Evolutionary conservation across 1,140 invertebrate species (phyloP).

Genomic region (Gonioctena quinquepunctata): DNA sequence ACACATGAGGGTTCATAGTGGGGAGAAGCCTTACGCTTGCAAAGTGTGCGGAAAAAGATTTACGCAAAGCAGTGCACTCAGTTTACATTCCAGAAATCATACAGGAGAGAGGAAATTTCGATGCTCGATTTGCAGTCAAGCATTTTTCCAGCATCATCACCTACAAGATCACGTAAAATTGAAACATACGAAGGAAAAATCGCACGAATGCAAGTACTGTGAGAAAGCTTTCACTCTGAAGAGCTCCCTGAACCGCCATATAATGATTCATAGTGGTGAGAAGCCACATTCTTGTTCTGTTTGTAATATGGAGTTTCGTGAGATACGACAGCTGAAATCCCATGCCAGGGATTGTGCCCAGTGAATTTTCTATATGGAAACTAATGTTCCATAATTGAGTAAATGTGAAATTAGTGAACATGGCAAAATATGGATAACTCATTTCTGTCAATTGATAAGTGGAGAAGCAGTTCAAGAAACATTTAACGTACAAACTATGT

Average conservation of each 20-base stretch:
- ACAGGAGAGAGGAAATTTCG: background rate
- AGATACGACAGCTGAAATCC: background rate
- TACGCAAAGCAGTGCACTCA: background rate
- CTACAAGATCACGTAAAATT: background rate
- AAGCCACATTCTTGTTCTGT: background rate
- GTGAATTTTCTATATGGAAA: no score
- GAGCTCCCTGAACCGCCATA: background rate
- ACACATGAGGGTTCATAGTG: conserved; percentile 51
- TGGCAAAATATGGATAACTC: no score
- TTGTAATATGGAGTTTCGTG: background rate
- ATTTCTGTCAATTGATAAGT: no score
- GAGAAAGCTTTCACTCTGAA: background rate
- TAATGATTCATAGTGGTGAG: background rate
- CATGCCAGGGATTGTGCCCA: background rate
- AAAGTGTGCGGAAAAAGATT: conserved; percentile 43
- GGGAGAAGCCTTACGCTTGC: conserved; percentile 57
- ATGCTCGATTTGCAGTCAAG: background rate
- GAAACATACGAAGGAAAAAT: background rate
- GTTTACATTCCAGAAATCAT: background rate
- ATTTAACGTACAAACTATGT: no score
- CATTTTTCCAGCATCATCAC: background rate
- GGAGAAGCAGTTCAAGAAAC: no score
- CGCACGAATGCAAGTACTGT: background rate
- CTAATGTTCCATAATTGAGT: no score
- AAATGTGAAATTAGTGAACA: no score